Percentiles rank a stretch among this genome's conserved stretches.
Evolutionary conservation across 1,140 invertebrate genomes (phyloP).

Genomic region (Diprion similis): DNA sequence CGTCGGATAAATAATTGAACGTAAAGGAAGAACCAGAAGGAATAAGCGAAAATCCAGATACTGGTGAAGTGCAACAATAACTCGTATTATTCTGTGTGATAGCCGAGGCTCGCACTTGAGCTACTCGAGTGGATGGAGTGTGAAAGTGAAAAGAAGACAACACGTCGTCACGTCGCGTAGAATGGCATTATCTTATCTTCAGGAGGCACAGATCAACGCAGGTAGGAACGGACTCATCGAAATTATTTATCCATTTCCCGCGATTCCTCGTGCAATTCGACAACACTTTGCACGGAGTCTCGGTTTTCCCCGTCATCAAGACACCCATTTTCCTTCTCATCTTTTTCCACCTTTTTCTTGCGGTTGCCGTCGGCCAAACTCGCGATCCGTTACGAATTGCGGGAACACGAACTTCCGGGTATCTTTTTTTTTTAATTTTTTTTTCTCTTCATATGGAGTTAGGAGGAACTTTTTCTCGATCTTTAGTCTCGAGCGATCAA

Average conservation of each 20-base stretch:
- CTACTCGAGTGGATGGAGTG: conserved; percentile 46
- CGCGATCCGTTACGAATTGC: too few relatives aligned
- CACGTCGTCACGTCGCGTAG: conserved; percentile 40
- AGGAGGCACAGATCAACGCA: conserved; percentile 52
- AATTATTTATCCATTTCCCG: neutral
- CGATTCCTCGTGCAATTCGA: neutral
- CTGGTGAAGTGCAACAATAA: neutral
- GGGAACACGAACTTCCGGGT: too few relatives aligned
- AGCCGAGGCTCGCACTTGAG: neutral
- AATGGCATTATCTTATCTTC: conserved; percentile 54
- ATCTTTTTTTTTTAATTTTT: too few relatives aligned
- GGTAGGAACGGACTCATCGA: conserved; percentile 37
- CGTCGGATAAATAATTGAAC: neutral
- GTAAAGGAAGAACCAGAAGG: too few relatives aligned
- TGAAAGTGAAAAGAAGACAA: conserved; percentile 37
- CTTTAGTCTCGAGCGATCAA: too few relatives aligned
- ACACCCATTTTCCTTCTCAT: neutral
- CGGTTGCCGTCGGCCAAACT: too few relatives aligned
- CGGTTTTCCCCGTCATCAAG: too few relatives aligned
- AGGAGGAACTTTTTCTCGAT: too few relatives aligned
- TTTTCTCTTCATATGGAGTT: too few relatives aligned
- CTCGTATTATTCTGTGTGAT: neutral
- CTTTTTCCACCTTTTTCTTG: neutral
- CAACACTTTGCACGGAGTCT: neutral
- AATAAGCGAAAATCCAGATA: neutral